Conservation (phyloP, 2,888 invertebrate species). For the Nebria salina region DNA sequence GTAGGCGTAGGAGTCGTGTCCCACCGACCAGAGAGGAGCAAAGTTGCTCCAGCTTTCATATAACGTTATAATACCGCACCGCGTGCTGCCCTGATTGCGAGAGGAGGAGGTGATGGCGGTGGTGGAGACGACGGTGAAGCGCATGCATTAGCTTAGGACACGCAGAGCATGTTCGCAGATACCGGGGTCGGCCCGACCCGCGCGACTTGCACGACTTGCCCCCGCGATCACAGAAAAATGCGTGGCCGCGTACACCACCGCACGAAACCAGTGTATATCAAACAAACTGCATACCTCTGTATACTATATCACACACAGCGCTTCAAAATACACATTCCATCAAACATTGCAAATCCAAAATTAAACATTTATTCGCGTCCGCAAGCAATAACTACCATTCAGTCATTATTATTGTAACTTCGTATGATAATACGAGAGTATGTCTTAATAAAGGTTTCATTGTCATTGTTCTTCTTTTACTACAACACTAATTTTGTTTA, state of each 20-base stretch:
- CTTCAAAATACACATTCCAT: not conserved
- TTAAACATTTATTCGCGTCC: too few relatives aligned
- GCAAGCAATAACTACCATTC: too few relatives aligned
- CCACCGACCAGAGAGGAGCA: slow-evolving; percentile 3
- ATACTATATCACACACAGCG: not conserved
- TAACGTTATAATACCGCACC: slow-evolving; percentile 10
- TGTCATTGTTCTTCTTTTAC: too few relatives aligned
- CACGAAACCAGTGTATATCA: slow-evolving; percentile 15
- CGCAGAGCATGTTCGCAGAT: slow-evolving; percentile 22
- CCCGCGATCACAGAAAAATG: slow-evolving; percentile 24
- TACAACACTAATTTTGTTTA: too few relatives aligned
- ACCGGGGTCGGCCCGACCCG: slow-evolving; percentile 15
- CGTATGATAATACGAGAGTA: too few relatives aligned
- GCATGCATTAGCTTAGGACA: slow-evolving; percentile 19
- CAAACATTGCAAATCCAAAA: not conserved
- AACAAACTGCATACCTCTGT: not conserved
- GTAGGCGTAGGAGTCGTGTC: slow-evolving; percentile 22
- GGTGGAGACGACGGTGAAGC: slow-evolving; percentile 10
- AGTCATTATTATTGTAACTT: too few relatives aligned
- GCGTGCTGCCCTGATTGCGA: slow-evolving; percentile 23
- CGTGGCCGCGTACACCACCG: slow-evolving; percentile 16
- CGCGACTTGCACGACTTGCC: slow-evolving; percentile 26
- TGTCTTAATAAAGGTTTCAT: too few relatives aligned
- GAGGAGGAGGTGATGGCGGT: slow-evolving; percentile 8
- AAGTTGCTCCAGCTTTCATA: slow-evolving; percentile 2